Evolutionary conservation across 2,113 vertebrate species (phyloP), one percentile per base, ranked within the genome.

Genomic region (Mola mola): DNA sequence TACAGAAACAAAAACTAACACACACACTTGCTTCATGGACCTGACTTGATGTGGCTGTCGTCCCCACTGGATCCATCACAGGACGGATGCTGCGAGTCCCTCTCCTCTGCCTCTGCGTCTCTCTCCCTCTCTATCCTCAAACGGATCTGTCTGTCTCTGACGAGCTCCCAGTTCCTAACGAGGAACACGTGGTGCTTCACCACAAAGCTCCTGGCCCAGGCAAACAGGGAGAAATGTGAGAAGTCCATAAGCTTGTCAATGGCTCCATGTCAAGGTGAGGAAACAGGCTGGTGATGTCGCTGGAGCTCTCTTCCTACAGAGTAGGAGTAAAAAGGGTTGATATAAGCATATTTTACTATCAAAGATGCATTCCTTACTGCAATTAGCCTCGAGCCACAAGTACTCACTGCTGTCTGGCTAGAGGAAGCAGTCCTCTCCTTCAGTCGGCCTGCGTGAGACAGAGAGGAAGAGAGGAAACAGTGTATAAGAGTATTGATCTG

Each of bases 81-180:
- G 55, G 74, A 64, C 46, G 48, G 71, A 55, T 0, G 48, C 28
- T 0, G 61, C 5, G 64, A 56, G 55, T 87, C 83, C 53, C 57
- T 55, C 60, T 82, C 83, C 16, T 84, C 83, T 17, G 24, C 81
- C 46, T 82, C 85, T 6, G 49, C 51, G 17, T 82, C 80, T 36
- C 72, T 42, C 66, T 77, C 83, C 36, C 81, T 68, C 3, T 93
- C 93, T 77, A 94, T 95, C 83, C 94, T 83, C 65, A 93, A 93
- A 10, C 93, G 93, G 62, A 96, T 94, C 9, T 97, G 97, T 26
- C 94, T 92, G 49, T 95, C 94, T n/a, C 92, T 89, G 74, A 98
- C 95, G 38, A 94, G 94, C 40, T 98, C 95, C 94, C 95, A 96
- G 86, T 97, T 98, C 67, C 97, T 93, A 19, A 99, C 90, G 66